Percentiles rank a stretch among this genome's conserved stretches.
These are phyloP conservation scores for Phyto melanocephala DNA, from an alignment of 2,888 invertebrate species.

Conservation along the genomic window DNA sequence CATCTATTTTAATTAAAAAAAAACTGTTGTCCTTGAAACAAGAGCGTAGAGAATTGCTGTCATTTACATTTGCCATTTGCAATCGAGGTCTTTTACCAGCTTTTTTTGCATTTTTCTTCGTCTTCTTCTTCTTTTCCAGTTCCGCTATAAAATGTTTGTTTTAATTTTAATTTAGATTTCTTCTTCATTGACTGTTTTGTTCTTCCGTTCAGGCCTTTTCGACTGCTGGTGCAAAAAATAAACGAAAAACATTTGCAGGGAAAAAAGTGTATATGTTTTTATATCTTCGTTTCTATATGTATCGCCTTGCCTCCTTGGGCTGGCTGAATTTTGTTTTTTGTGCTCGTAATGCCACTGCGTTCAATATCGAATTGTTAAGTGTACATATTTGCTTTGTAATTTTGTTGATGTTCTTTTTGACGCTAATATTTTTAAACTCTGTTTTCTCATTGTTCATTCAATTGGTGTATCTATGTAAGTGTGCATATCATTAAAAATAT, in stretches of 20 bases:
- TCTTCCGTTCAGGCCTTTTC: neutral
- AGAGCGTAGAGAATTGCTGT: constrained; percentile 20
- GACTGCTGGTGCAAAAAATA: neutral
- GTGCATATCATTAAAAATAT: neutral
- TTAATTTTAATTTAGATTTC: neutral
- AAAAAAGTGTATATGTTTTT: too few relatives aligned
- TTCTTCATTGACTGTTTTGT: constrained; percentile 21
- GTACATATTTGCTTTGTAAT: constrained; percentile 12
- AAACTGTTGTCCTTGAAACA: neutral
- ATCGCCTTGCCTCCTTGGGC: constrained; percentile 16
- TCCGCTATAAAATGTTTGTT: constrained; percentile 2
- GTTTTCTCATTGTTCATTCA: neutral
- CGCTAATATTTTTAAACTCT: neutral
- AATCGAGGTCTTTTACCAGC: constrained; percentile 45
- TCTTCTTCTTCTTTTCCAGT: too few relatives aligned
- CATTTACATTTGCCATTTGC: neutral
- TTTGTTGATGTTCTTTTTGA: neutral
- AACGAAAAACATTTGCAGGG: neutral
- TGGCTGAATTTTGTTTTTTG: neutral
- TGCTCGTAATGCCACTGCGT: neutral
- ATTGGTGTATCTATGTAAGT: neutral
- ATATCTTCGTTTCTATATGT: constrained; percentile 46
- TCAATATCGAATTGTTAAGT: neutral
- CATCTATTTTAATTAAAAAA: neutral
- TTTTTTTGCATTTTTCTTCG: too few relatives aligned